phyloP scores from a whole-genome alignment of 2,113 vertebrate genomes.

The Erpornis zantholeuca region DNA sequence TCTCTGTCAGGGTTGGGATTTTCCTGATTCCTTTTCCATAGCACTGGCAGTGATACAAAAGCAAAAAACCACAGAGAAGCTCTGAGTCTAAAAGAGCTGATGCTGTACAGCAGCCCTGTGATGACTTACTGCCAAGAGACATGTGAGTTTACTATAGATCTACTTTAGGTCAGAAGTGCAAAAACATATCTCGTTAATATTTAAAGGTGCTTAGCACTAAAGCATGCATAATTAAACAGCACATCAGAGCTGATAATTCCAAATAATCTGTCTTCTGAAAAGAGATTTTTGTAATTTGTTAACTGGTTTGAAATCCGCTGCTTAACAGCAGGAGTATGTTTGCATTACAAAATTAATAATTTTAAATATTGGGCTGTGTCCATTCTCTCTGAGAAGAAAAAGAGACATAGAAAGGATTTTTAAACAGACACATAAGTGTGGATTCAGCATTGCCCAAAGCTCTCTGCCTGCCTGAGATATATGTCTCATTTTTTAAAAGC shows the following conservation, averaged over 20 bases:
- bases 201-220: slow-evolving; percentile 73
- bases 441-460: background rate
- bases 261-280: slow-evolving; percentile 74
- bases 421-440: background rate
- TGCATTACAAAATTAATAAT: slow-evolving; percentile 59
- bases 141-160: slow-evolving; percentile 45
- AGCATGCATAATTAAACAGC: slow-evolving; percentile 77
- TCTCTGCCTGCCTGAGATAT: background rate
- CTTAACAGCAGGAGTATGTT: slow-evolving; percentile 49
- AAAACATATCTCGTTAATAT: slow-evolving; percentile 71
- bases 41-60: background rate
- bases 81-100: background rate
- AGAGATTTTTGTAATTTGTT: slow-evolving; percentile 69
- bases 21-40: background rate
- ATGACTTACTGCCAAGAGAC: slow-evolving; percentile 39
- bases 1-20: background rate
- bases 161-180: slow-evolving; percentile 61
- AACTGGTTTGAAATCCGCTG: slow-evolving; percentile 65
- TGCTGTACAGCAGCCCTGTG: background rate
- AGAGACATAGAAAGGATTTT: background rate
- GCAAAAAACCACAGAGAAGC: background rate
- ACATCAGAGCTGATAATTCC: slow-evolving; percentile 56
- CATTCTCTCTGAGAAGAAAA: background rate
- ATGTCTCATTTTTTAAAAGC: background rate
- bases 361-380: slow-evolving; percentile 29